A percentile compares a stretch with the other conserved stretches of the same genome.
Conservation (phyloP, 2,113 vertebrate species). For the Tragelaphus imberbis region DNA sequence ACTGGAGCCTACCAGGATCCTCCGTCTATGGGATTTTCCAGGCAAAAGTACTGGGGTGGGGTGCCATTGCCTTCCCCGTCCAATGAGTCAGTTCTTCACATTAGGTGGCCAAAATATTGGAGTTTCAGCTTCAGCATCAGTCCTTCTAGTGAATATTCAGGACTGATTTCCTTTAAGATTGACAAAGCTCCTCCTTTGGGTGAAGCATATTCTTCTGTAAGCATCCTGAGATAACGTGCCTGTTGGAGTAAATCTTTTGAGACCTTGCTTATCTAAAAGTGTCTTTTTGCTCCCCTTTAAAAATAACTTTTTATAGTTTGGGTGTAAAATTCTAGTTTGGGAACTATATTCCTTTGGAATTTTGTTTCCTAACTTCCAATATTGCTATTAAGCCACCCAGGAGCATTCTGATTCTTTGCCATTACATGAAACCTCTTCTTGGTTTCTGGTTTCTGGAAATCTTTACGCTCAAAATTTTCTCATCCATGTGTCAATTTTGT, state of each 20-base stretch:
- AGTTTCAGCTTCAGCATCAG: not conserved
- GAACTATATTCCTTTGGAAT: not conserved
- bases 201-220: not conserved
- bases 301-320: not conserved
- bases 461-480: not conserved
- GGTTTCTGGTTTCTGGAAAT: not conserved
- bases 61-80: no score
- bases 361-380: not conserved
- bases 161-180: not conserved
- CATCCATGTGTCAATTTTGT: not conserved
- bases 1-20: no score
- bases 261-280: not conserved
- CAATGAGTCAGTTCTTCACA: not conserved
- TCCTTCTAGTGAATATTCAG: not conserved
- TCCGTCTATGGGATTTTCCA: no score
- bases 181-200: not conserved
- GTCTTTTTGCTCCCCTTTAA: not conserved
- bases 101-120: not conserved
- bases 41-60: no score
- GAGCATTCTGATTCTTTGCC: not conserved
- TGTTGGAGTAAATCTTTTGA: not conserved
- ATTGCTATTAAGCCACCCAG: not conserved
- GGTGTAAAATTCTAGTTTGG: not conserved
- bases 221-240: not conserved
- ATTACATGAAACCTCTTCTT: not conserved